Evolutionary conservation across 2,113 vertebrate species (phyloP), one percentile per base, ranked within the genome.

Genomic region (Syrrhaptes paradoxus): DNA sequence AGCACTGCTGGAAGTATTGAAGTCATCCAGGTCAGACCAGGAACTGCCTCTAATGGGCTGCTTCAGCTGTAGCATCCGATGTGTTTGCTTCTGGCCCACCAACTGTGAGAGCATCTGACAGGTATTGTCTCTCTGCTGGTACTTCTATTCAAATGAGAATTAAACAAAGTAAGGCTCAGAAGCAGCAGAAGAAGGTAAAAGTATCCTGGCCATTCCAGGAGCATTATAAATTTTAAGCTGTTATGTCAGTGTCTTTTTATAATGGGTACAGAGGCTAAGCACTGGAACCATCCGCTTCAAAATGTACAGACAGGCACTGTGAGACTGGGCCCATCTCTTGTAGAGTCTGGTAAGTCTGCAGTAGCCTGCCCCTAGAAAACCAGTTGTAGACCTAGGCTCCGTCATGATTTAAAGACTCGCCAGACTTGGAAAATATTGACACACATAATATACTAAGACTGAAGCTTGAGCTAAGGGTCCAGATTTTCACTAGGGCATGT

Each of bases 331-430:
- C 41, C 29, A 6, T 41, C 17, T 72, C 38, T 72, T 65, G 20
- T 36, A 29, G 51, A 31, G 46, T 46, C 26, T 82, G 65, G 8
- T 26, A 41, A 13, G 51, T 46, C 49, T 63, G 1, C 59, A 81
- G 34, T 17, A 85, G 36, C 48, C 43, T 68, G 28, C 13, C 26
- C 12, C 32, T 55, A 5, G 36, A 41, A 79, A 62, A 25, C 21
- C 55, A 28, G 14, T 5, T 38, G 36, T 32, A 62, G 11, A 28
- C 8, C 0, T 4, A 7, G 29, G 14, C 6, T 72, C 45, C 16
- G 6, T 43, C 17, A 2, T 7, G 36, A 16, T n/a, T 46, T 85
- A 0, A 32, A 80, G 68, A 3, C 26, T 84, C 2, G 0, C 10
- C 48, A 28, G 68, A 7, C 16, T 29, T 87, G 57, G 77, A 32